Percentiles rank a stretch among this genome's conserved stretches.
Conservation (phyloP, 2,888 invertebrate genomes). For the Euzophera pinguis region DNA sequence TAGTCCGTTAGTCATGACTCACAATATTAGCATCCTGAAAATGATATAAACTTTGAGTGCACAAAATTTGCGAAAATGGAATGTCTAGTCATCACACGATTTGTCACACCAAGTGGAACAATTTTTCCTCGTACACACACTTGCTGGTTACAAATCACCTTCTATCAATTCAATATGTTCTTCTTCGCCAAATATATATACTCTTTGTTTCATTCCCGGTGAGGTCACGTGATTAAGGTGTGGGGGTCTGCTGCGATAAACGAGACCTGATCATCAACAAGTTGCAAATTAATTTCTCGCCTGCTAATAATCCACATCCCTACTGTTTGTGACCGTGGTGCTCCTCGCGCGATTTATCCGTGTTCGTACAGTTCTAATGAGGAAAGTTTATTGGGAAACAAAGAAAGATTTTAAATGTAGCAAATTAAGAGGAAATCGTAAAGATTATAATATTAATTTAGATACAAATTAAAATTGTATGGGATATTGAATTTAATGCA, state of each 20-base stretch:
- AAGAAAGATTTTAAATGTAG: not conserved
- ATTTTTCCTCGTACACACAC: too few species aligned
- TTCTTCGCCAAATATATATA: not conserved
- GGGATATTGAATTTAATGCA: too few species aligned
- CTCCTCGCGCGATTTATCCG: constrained; percentile 4
- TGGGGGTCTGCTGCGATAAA: constrained; percentile 56
- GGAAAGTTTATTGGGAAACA: constrained; percentile 7
- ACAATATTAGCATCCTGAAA: too few species aligned
- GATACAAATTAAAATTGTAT: too few species aligned
- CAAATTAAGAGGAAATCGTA: not conserved
- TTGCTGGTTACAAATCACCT: too few species aligned
- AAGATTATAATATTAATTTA: too few species aligned
- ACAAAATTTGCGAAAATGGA: too few species aligned
- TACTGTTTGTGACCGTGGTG: constrained; percentile 33
- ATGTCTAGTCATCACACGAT: too few species aligned
- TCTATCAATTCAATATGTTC: not conserved
- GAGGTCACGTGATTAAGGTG: constrained; percentile 75
- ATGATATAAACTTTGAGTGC: too few species aligned
- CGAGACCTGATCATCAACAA: constrained; percentile 72
- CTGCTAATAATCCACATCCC: constrained; percentile 25
- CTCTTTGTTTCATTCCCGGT: constrained; percentile 35
- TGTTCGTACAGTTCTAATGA: constrained; percentile 12
- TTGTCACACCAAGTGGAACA: too few species aligned
- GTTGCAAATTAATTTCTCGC: constrained; percentile 75
- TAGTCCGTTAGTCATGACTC: too few species aligned